Evolutionary conservation across 2,113 vertebrate genomes (phyloP), one percentile per base, ranked within the genome.

Genomic region (Lipotes vexillifer): DNA sequence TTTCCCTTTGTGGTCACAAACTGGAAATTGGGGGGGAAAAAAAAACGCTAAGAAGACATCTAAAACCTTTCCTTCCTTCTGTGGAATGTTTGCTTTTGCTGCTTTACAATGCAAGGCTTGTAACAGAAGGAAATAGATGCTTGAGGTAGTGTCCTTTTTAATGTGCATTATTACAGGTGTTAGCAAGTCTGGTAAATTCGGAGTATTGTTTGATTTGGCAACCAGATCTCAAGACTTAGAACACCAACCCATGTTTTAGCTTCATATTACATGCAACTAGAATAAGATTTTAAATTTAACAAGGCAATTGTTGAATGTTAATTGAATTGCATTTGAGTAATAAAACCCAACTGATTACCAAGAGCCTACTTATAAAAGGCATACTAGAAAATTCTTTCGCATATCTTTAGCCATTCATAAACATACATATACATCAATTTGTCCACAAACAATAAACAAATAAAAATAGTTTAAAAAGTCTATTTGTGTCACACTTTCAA

Each of bases 171-270:
- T 94, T 97, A 96, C 93, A 77, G 98, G 98, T 98, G 98, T 98
- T 96, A 98, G 98, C 97, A 96, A 31, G 71, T 97, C 97, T 98
- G 98, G 97, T 96, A 98, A 98, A 97, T 97, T 98, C 98, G 88
- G 97, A 97, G 90, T 97, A 98, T 97, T 98, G 96, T 98, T 98
- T 98, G 98, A 97, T 89, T 98, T 97, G 97, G 98, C 98, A 98
- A 98, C 97, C 98, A 95, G 98, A 98, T 97, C 93, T 94, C 94
- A 97, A 98, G 93, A 98, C 95, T 94, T 96, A 90, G 98, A 98
- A 96, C 96, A 97, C 94, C 94, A 97, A 98, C 85, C 97, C 97
- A 93, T 97, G 94, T 98, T 97, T 97, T 96, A 96, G 97, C 97
- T 97, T 98, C 97, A 96, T 96, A 98, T 98, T 98, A 97, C 96